phyloP scores from a whole-genome alignment of 2,797 vertebrate species.

The Paedocypris micromegethes region DNA sequence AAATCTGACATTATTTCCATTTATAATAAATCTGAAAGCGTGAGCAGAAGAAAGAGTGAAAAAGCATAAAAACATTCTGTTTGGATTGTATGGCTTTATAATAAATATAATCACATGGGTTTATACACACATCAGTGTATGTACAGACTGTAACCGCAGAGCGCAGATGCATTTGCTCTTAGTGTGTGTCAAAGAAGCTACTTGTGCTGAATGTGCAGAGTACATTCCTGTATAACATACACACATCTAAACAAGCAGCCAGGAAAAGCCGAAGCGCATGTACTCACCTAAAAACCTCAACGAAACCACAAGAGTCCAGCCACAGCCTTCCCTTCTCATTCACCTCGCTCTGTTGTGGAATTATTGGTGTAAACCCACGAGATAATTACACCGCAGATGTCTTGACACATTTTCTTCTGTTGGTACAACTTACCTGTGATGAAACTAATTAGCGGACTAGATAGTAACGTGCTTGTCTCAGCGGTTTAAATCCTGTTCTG shows the following conservation, averaged over 20 bases:
- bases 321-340: conserved; percentile 33
- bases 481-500: neutral
- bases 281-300: conserved; percentile 34
- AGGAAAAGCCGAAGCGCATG: conserved; percentile 14
- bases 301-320: conserved; percentile 44
- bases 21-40: too few species aligned
- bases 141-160: conserved; percentile 12
- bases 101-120: conserved; percentile 2
- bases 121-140: neutral
- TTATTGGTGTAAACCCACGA: conserved; percentile 31
- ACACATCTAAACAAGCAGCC: conserved; percentile 21
- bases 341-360: conserved; percentile 34
- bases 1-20: too few species aligned
- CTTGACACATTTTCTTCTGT: conserved; percentile 8
- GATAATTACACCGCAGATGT: conserved; percentile 15
- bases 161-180: conserved; percentile 28
- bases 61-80: neutral
- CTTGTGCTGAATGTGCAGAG: conserved; percentile 12
- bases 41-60: too few species aligned
- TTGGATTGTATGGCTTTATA: neutral
- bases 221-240: conserved; percentile 25
- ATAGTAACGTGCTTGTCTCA: neutral
- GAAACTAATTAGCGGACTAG: neutral
- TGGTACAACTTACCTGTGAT: conserved; percentile 13
- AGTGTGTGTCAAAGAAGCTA: conserved; percentile 5